phyloP scores from a whole-genome alignment of 2,113 vertebrate genomes.

The Campylomormyrus tamandua region DNA sequence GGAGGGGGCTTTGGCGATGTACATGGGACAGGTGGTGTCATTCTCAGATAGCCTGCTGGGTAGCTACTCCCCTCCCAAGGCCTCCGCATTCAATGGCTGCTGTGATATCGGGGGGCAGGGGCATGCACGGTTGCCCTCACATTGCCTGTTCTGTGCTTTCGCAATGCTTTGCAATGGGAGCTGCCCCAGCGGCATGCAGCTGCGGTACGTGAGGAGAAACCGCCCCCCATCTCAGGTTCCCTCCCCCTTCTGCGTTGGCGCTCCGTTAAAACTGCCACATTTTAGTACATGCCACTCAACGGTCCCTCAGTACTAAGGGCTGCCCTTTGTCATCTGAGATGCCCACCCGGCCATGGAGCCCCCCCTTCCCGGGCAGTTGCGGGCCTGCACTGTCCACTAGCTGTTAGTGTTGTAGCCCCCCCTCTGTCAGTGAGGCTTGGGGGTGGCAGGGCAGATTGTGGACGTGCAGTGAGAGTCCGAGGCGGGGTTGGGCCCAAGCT shows the following conservation, averaged over 20 bases:
- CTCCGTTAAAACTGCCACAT: neutral
- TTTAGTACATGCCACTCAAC: neutral
- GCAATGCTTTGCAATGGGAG: neutral
- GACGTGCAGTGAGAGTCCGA: neutral
- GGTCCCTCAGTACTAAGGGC: neutral
- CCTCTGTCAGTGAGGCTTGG: neutral
- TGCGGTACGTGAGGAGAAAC: neutral
- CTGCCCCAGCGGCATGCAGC: neutral
- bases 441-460: neutral
- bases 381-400: neutral
- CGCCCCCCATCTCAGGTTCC: neutral
- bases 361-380: neutral
- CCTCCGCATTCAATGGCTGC: neutral
- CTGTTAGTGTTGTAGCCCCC: neutral
- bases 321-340: neutral
- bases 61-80: neutral
- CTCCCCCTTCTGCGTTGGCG: neutral
- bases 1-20: constrained; percentile 6
- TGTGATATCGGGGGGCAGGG: neutral
- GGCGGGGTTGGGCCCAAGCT: neutral
- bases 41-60: neutral
- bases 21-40: neutral
- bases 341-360: neutral
- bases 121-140: neutral
- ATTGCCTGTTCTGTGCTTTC: neutral